phyloP scores from a whole-genome alignment of 2,113 vertebrate genomes.

The Apus apus region DNA sequence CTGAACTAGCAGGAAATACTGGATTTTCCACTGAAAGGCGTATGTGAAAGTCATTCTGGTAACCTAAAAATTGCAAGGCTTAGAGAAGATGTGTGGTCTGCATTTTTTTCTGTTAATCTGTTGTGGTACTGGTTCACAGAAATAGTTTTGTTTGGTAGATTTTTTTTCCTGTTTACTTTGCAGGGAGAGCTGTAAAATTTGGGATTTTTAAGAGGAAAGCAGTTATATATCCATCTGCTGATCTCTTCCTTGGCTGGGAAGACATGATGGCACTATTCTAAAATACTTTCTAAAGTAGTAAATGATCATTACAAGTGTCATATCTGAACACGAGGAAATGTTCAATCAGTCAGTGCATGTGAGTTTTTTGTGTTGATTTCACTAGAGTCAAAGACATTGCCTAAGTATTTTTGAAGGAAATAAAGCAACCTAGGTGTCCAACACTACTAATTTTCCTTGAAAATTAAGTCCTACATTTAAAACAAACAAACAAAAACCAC shows the following conservation, averaged over 20 bases:
- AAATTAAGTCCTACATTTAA: background rate
- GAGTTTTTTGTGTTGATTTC: background rate
- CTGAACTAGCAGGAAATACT: background rate
- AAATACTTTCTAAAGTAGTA: background rate
- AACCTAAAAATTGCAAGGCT: background rate
- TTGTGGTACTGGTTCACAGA: background rate
- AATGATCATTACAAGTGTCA: background rate
- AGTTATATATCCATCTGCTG: background rate
- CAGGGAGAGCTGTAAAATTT: background rate
- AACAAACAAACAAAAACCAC: background rate
- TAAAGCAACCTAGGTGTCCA: background rate
- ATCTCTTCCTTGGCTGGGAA: background rate
- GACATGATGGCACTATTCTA: background rate
- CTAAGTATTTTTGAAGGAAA: background rate
- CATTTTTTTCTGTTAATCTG: background rate
- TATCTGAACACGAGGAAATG: background rate
- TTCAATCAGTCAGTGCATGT: background rate
- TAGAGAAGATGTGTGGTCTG: background rate
- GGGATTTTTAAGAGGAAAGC: background rate
- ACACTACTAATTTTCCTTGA: background rate
- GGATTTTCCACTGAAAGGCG: background rate
- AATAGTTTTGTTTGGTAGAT: background rate
- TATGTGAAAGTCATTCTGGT: background rate
- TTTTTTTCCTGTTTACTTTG: background rate
- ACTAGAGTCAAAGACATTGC: background rate